These are phyloP conservation scores for Chrysaora quinquecirrha DNA, from an alignment of 30 jellyfish, hydroid and myxozoan species.

Conservation along the genomic window DNA sequence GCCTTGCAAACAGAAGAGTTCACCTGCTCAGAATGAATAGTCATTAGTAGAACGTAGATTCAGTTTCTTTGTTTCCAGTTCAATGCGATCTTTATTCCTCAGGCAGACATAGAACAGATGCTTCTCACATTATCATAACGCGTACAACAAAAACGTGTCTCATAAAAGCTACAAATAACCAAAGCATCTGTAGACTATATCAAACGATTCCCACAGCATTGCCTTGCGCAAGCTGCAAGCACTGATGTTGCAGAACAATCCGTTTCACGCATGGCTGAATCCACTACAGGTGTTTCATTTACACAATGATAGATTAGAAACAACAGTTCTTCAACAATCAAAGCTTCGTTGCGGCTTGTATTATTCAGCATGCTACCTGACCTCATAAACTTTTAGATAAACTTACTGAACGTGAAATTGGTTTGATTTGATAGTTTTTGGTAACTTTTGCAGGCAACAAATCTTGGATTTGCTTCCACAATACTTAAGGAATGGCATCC, in stretches of 20 bases:
- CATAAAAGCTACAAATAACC: no score
- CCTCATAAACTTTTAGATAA: background rate
- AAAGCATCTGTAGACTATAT: no score
- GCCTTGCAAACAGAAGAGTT: no score
- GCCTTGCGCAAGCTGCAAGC: slow-evolving; percentile 5
- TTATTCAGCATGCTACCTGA: background rate
- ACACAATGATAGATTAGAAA: background rate
- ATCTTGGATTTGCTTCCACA: background rate
- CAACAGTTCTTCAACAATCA: background rate
- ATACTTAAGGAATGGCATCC: background rate
- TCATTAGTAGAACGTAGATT: no score
- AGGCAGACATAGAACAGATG: no score
- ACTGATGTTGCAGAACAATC: background rate
- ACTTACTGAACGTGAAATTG: background rate
- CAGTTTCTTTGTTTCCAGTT: no score
- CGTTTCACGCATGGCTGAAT: background rate
- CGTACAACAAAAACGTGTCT: no score
- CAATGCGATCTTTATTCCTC: no score
- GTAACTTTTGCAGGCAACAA: background rate
- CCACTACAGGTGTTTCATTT: slow-evolving; percentile 4
- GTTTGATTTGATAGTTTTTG: background rate
- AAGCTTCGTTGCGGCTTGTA: background rate
- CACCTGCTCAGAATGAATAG: no score
- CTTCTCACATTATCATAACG: no score
- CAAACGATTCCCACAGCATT: no score